phyloP scores from a whole-genome alignment of 2,888 invertebrate species.

The Sipunculus nudus region DNA sequence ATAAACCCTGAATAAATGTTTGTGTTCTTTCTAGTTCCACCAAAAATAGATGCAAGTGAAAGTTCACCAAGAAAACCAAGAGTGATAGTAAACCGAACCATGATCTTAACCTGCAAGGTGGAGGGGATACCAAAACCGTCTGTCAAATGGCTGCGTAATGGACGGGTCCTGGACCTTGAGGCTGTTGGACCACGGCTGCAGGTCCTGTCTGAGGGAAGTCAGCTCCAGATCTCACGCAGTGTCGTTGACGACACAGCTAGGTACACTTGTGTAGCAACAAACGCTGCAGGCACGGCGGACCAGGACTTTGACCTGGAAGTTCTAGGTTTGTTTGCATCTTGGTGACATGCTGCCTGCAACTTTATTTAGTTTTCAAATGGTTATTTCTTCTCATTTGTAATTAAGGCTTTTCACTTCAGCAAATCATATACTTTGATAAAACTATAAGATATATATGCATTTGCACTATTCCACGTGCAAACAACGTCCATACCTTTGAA shows the following conservation, averaged over 20 bases:
- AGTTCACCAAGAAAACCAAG: slow-evolving; percentile 49
- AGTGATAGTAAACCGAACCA: slow-evolving; percentile 61
- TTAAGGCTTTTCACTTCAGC: no score
- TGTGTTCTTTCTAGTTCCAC: slow-evolving; percentile 61
- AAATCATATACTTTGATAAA: no score
- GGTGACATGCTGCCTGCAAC: no score
- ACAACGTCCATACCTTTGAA: no score
- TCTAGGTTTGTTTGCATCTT: slow-evolving; percentile 56
- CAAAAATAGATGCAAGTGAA: slow-evolving; percentile 60
- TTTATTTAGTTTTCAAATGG: no score
- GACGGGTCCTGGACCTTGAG: slow-evolving; percentile 31
- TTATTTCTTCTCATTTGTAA: no score
- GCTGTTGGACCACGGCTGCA: slow-evolving; percentile 19
- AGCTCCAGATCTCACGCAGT: slow-evolving; percentile 48
- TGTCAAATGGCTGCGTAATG: slow-evolving; percentile 57
- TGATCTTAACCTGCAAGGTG: slow-evolving; percentile 55
- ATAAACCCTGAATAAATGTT: no score
- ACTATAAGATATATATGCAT: no score
- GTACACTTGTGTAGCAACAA: slow-evolving; percentile 68
- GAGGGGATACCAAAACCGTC: slow-evolving; percentile 55
- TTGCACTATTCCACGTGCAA: no score
- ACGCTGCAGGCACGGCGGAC: slow-evolving; percentile 66
- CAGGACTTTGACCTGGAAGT: slow-evolving; percentile 55
- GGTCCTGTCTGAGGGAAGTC: slow-evolving; percentile 44
- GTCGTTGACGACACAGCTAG: slow-evolving; percentile 48